Conservation (phyloP, 2,888 invertebrate species). For the Mesorhabditis spiculigera region DNA sequence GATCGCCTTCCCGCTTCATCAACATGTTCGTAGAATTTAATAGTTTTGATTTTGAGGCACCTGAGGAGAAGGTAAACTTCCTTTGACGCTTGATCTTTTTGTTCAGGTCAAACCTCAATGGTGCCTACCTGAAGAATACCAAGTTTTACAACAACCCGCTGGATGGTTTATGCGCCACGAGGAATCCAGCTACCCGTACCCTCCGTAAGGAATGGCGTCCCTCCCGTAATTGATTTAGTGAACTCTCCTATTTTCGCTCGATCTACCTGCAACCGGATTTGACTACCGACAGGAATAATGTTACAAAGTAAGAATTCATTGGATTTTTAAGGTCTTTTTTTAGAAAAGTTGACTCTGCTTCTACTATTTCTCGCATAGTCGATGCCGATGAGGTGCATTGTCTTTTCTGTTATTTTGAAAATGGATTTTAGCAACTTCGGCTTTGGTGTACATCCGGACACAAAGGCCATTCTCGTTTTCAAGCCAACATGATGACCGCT, state of each 20-base stretch:
- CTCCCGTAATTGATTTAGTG: neutral
- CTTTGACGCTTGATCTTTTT: neutral
- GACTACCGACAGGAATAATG: neutral
- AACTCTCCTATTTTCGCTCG: neutral
- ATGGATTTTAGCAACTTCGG: too few relatives aligned
- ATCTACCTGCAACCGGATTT: neutral
- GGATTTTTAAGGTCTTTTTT: neutral
- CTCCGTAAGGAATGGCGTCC: too few relatives aligned
- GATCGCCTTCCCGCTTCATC: neutral
- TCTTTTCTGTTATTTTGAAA: too few relatives aligned
- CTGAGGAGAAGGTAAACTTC: neutral
- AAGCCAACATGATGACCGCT: too few relatives aligned
- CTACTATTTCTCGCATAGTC: neutral
- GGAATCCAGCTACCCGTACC: too few relatives aligned
- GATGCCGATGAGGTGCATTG: neutral
- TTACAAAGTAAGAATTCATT: neutral
- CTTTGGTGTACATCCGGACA: too few relatives aligned
- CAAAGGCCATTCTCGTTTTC: too few relatives aligned
- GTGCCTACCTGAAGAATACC: slow-evolving; percentile 5
- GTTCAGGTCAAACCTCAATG: neutral
- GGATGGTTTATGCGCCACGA: neutral
- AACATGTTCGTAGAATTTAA: neutral
- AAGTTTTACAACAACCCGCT: neutral
- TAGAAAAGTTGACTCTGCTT: neutral
- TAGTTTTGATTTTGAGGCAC: neutral